A percentile compares a stretch with the other conserved stretches of the same genome.
Conservation (phyloP, 2,113 vertebrate genomes). For the Cygnus atratus region DNA sequence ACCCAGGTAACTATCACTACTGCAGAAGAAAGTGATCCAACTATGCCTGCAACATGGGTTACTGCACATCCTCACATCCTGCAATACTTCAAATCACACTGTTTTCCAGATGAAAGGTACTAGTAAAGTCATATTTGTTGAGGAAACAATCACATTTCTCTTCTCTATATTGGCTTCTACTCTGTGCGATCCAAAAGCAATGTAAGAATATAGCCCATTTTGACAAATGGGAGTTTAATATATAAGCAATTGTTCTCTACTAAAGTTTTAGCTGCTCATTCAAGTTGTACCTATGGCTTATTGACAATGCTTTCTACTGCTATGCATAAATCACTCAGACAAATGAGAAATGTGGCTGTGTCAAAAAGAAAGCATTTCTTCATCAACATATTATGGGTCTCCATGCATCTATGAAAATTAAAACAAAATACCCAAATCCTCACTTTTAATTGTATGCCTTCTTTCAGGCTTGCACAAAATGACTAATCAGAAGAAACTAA, state of each 20-base stretch:
- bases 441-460: rapidly evolving
- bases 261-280: not conserved
- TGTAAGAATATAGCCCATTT: not conserved
- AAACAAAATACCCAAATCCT: not conserved
- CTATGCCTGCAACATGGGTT: slow-evolving; percentile 7
- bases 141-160: not conserved
- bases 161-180: not conserved
- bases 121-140: slow-evolving; percentile 19
- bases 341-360: not conserved
- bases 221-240: not conserved
- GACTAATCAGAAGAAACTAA: slow-evolving; percentile 11
- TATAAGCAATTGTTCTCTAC: not conserved
- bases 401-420: not conserved
- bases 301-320: not conserved
- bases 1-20: slow-evolving; percentile 36
- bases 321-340: not conserved
- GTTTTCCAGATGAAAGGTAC: slow-evolving; percentile 25
- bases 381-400: not conserved
- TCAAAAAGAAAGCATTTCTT: not conserved
- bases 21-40: slow-evolving; percentile 21
- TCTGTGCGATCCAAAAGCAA: not conserved
- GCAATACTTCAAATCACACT: slow-evolving; percentile 17
- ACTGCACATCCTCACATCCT: slow-evolving; percentile 20
- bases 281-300: not conserved
- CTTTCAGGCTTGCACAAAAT: not conserved